Base-by-base conservation (phyloP, 2,113 vertebrate genomes). In the Lucifuga dentata region DNA sequence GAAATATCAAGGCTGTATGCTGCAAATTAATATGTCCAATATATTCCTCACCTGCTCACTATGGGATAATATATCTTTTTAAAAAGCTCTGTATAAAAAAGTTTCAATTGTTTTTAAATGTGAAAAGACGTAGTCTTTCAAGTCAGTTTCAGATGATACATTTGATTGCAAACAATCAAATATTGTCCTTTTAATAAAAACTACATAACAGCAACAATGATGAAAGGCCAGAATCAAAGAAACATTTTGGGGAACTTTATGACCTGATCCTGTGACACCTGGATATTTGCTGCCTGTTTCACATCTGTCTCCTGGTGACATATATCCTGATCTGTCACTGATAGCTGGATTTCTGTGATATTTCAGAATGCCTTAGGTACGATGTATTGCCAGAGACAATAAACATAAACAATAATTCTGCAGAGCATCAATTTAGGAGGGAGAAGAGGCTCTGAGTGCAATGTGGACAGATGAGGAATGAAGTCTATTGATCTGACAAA, bases 261-360 rank as follows among this genome's bases (percentile, higher is more conserved):
- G 66, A 73, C 82, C 71, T 1, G 44, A 57, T 60, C 17, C 52
- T 86, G 52, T 74, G 77, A 81, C 78, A 44, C 23, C 24, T 39
- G 81, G 86, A 78, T 83, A 86, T 75, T 75, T 59, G 64, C 77
- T 83, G 82, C 85, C 83, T 64, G 56, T 64, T 78, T 74, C 68
- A 43, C 40, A 13, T 10, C n/a, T 51, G 46, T 85, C 78, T 81
- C 62, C 69, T 44, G 63, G 64, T 85, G 84, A 87, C 69, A 57
- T 65, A 87, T 83, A 35, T 29, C n/a, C n/a, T n/a, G n/a, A 81
- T 77, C 56, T 9, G 9, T 3, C n/a, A 44, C 48, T 63, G 87
- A 89, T 83, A 86, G 83, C 70, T 71, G 73, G 60, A 70, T 74
- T 80, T 78, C 81, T 53, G 71, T 64, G 81, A 63, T 84, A 69